Conservation (phyloP, 2,113 vertebrate species). For the Dryoscopus gambensis region DNA sequence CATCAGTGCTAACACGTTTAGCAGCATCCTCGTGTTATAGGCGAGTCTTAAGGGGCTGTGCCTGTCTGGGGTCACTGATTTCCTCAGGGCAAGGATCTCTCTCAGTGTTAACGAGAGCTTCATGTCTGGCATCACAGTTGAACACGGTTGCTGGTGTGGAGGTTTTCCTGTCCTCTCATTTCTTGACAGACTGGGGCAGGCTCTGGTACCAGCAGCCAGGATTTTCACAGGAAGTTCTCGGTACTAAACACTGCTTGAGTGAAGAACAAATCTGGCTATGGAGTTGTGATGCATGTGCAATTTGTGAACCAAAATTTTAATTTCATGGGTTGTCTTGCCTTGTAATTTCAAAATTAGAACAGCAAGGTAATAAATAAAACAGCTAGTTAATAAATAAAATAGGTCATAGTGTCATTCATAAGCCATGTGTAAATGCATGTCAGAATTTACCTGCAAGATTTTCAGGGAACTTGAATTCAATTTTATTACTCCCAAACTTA, state of each 20-base stretch:
- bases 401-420: background rate
- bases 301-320: background rate
- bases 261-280: background rate
- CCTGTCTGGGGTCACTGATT: background rate
- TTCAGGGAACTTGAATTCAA: background rate
- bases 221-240: background rate
- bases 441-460: background rate
- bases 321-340: background rate
- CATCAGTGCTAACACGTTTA: background rate
- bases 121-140: background rate
- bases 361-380: background rate
- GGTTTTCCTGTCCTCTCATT: background rate
- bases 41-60: background rate
- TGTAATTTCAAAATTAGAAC: background rate
- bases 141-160: background rate
- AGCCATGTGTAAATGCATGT: background rate
- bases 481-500: background rate
- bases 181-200: background rate
- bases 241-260: background rate
- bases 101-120: background rate
- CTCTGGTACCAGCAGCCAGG: background rate
- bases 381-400: background rate
- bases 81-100: background rate
- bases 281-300: rapidly evolving
- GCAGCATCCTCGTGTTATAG: background rate